Conservation (phyloP, 2,113 vertebrate genomes). For the Conger conger region DNA sequence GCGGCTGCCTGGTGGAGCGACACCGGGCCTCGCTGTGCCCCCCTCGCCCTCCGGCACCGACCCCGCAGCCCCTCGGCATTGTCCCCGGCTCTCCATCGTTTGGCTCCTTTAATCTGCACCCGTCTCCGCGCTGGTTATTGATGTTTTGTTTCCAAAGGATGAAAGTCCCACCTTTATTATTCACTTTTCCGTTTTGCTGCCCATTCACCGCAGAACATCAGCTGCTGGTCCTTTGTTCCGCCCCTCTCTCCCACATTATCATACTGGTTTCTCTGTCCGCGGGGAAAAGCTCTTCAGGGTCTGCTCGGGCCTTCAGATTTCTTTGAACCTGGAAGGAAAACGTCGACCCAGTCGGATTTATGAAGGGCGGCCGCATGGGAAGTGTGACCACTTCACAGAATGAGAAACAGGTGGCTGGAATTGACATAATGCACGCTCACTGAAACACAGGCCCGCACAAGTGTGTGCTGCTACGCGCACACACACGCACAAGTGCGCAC, state of each 20-base stretch:
- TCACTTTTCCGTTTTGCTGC: background rate
- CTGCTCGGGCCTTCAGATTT: conserved; percentile 56
- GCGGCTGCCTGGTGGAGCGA: background rate
- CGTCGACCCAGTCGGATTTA: background rate
- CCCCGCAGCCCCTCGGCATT: conserved; percentile 16
- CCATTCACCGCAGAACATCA: conserved; percentile 7
- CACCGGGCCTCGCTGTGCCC: background rate
- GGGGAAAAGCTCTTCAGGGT: conserved; percentile 27
- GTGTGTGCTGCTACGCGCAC: too few species aligned
- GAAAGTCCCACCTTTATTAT: conserved; percentile 25
- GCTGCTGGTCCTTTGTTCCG: conserved; percentile 40
- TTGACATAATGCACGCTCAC: background rate
- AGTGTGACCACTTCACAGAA: background rate
- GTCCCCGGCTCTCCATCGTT: conserved; percentile 28
- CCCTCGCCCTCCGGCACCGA: background rate
- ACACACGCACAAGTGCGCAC: background rate
- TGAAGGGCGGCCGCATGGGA: background rate
- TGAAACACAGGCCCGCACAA: too few species aligned
- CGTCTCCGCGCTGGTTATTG: background rate
- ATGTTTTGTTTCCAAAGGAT: conserved; percentile 5
- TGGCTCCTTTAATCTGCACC: conserved; percentile 27
- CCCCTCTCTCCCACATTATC: conserved; percentile 33
- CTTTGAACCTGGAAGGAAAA: conserved; percentile 64
- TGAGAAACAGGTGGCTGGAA: background rate
- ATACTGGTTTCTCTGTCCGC: conserved; percentile 1